Evolutionary conservation across 2,888 invertebrate species (phyloP), one percentile per base, ranked within the genome.

Genomic region (Agonopterix heracliana): DNA sequence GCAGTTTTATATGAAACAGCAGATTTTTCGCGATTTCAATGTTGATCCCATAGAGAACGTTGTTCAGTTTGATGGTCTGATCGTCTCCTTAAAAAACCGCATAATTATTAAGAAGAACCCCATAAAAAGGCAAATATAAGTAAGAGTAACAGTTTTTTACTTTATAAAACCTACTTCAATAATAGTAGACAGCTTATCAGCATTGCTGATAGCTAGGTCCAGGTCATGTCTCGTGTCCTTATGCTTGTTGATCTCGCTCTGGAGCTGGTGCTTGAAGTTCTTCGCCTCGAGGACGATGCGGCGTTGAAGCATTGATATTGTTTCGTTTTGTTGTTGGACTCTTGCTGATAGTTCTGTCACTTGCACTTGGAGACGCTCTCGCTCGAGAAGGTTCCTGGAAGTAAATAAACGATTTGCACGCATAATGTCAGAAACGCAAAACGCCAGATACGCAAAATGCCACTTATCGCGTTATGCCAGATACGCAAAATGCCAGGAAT

Each of bases 251-350:
- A 92, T 90, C 74, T 95, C 95, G 0, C 75, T 71, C 54, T 92
- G 91, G 11, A 95, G 72, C 67, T 94, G 93, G 58, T 94, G 93
- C 51, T 90, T 92, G 58, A 91, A 91, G 69, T 92, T 94, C 82
- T 95, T 96, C 2, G 90, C 89, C 71, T 95, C 95, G 36, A 96
- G 78, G 51, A 91, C 89, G 10, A 94, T 77, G 61, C 93, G 93
- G 42, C 94, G 90, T 50, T 94, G 92, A 54, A 95, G 82, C 56
- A 90, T 87, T 52, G 85, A 90, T 52, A 93, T 90, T 0, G 79
- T 85, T 51, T 93, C 92, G 41, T 89, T 90, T 55, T 93, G 93
- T 52, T 91, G 90, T 49, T 91, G 91, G 4, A 90, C 84, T 45
- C 89, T 90, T 0, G 79, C 70, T 13, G 90, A 87, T 12, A 92